Percentiles rank a stretch among this genome's conserved stretches.
Conservation (phyloP, 2,113 vertebrate genomes). For the Chloebia gouldiae region DNA sequence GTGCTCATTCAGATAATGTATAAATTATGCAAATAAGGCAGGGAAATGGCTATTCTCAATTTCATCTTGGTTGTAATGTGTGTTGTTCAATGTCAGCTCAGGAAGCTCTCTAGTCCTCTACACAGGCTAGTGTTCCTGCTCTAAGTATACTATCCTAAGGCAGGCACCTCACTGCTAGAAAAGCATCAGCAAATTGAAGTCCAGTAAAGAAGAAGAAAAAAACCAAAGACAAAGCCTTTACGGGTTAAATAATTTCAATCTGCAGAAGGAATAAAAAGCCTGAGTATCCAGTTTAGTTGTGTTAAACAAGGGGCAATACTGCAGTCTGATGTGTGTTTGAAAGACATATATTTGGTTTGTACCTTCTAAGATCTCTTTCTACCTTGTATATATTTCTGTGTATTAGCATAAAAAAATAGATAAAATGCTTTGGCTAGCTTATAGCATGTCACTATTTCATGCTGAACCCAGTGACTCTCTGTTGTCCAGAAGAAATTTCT, state of each 20-base stretch:
- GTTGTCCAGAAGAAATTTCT: neutral
- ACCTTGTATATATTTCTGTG: neutral
- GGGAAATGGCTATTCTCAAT: neutral
- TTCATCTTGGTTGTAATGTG: neutral
- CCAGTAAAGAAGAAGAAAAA: neutral
- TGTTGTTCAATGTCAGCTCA: neutral
- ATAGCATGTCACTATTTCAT: neutral
- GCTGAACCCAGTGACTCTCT: neutral
- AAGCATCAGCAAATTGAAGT: neutral
- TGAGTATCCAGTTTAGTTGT: neutral
- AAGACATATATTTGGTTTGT: neutral
- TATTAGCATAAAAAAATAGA: neutral
- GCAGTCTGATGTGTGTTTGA: neutral
- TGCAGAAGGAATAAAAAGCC: neutral
- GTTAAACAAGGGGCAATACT: neutral
- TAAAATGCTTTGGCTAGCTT: neutral
- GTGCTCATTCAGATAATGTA: neutral
- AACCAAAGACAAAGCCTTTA: neutral
- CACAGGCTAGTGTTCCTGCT: neutral
- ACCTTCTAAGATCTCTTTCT: neutral
- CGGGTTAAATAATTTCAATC: neutral
- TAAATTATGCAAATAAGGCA: neutral
- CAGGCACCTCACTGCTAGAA: neutral
- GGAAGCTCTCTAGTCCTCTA: neutral
- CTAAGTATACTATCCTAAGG: neutral